A percentile compares a stretch with the other conserved stretches of the same genome.
These are phyloP conservation scores for Aplysia californica DNA, from an alignment of 1,140 invertebrate genomes.

Conservation along the genomic window DNA sequence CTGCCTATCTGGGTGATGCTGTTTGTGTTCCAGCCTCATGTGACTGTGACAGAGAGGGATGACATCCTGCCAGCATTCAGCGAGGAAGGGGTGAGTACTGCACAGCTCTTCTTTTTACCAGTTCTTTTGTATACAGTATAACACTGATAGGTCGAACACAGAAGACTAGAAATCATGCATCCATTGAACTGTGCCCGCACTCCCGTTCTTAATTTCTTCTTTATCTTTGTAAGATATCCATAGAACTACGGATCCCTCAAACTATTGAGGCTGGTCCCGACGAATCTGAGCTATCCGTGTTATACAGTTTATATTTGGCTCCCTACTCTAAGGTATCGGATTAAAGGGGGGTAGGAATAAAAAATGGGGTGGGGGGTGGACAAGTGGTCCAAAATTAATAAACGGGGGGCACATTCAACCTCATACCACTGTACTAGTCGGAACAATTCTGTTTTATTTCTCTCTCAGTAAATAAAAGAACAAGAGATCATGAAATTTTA, in stretches of 20 bases:
- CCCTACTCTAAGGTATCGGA: too few relatives aligned
- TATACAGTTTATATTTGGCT: too few relatives aligned
- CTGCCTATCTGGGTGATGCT: constrained; percentile 71
- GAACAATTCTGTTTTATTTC: too few relatives aligned
- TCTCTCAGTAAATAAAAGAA: too few relatives aligned
- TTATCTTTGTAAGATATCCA: not conserved
- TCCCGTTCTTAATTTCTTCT: not conserved
- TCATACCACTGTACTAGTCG: too few relatives aligned
- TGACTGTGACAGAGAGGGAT: constrained; percentile 42
- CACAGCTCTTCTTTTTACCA: not conserved
- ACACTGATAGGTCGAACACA: not conserved
- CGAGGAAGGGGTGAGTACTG: constrained; percentile 59
- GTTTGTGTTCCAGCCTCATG: constrained; percentile 69
- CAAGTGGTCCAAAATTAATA: too few relatives aligned
- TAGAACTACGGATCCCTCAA: not conserved
- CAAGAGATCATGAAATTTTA: too few relatives aligned
- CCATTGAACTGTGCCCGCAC: too few relatives aligned
- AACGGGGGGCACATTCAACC: too few relatives aligned
- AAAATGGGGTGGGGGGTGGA: too few relatives aligned
- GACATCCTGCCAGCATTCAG: constrained; percentile 56
- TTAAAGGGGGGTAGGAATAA: too few relatives aligned
- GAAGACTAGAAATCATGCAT: not conserved
- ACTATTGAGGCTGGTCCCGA: not conserved
- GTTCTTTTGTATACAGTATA: not conserved
- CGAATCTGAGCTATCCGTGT: too few relatives aligned